A percentile compares a stretch with the other conserved stretches of the same genome.
Evolutionary conservation across 2,888 invertebrate species (phyloP).

Genomic region (Emmelina monodactyla): DNA sequence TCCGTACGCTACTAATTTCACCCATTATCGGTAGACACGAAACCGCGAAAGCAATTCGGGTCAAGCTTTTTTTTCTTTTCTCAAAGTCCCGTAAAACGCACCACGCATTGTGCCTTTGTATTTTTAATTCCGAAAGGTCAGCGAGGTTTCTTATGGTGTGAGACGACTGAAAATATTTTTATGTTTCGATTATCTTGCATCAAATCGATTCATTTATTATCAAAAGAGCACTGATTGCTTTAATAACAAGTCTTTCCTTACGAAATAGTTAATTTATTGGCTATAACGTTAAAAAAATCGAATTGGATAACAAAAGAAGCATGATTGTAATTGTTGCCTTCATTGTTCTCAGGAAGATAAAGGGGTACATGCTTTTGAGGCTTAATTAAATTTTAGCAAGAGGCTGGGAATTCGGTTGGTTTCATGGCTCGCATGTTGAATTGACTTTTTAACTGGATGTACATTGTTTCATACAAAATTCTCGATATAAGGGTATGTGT

Average conservation of each 20-base stretch:
- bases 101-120: neutral
- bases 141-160: too few species aligned
- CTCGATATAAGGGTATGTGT: too few species aligned
- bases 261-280: too few species aligned
- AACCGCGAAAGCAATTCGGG: constrained; percentile 56
- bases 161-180: too few species aligned
- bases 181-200: too few species aligned
- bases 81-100: constrained; percentile 37
- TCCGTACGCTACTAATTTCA: too few species aligned
- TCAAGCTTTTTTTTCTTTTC: constrained; percentile 35
- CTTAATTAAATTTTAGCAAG: constrained; percentile 50
- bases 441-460: neutral
- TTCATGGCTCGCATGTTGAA: neutral
- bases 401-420: constrained; percentile 6
- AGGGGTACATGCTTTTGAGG: constrained; percentile 34
- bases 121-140: too few species aligned
- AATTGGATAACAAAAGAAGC: too few species aligned
- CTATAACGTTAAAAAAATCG: too few species aligned
- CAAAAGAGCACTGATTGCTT: too few species aligned
- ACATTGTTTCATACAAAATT: neutral
- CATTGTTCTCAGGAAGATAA: constrained; percentile 52
- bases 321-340: constrained; percentile 43
- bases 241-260: too few species aligned
- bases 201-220: too few species aligned
- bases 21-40: constrained; percentile 22